Base-by-base conservation (phyloP, 2,888 invertebrate species). In the Pristionchus exspectatus region DNA sequence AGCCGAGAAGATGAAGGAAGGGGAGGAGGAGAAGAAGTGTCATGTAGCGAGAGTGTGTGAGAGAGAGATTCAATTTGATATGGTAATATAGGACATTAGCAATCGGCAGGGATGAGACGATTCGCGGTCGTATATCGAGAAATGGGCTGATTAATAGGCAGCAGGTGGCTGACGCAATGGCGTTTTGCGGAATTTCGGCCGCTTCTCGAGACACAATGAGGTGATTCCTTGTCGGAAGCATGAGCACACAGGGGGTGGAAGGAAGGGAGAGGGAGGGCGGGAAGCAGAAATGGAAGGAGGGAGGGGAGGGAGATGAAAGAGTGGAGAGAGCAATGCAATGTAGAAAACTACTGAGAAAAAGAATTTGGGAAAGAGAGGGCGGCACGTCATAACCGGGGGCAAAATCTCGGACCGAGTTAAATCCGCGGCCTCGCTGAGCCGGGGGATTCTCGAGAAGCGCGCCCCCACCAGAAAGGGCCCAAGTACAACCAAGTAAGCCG, bases 271-370 rank as follows among this genome's bases (percentile, higher is more conserved):
- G 44, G 81, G 50, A 50, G 27, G 50, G 81, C 7, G 50, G 27
- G 50, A 54, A 81, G 50, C 12, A 27, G 50, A 27, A 81, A 50
- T 77, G 74, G 81, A 81, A 50, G 81, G 81, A n/a, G n/a, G 50
- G 24, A 24, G 33, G 72, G 50, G 50, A 50, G 9, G 50, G n/a
- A 54, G 27, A 44, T 44, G 50, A 44, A 44, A 54, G 81, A 74
- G 81, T 44, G 50, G 54, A 27, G 21, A n/a, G 27, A 27, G 24
- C 14, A 21, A 81, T 27, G 54, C 50, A 54, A 81, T 81, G 81
- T 81, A 81, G 81, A 81, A 81, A 81, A 81, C 81, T 81, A 54
- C 81, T 81, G 81, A 81, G 81, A 54, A 81, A 54, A 81, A 54
- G 16, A 63, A 81, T 54, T n/a, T 16, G 27, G 50, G 50, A 72